These are phyloP conservation scores for Tortrix viridana DNA, from an alignment of 2,888 invertebrate species.

Conservation along the genomic window DNA sequence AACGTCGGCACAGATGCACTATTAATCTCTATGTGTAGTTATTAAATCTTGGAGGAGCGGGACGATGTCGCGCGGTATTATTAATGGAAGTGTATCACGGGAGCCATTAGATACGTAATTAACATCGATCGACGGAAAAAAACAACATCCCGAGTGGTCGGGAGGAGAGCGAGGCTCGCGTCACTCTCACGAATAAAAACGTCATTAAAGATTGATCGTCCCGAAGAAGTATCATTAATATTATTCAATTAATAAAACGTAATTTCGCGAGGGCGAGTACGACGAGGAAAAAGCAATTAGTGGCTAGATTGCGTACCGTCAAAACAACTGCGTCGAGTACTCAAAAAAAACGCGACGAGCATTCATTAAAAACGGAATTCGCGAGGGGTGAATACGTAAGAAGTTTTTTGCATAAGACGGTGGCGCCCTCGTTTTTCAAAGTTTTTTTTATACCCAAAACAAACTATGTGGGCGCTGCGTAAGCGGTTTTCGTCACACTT, in stretches of 20 bases:
- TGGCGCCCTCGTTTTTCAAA: constrained; percentile 75
- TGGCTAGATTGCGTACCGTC: constrained; percentile 84
- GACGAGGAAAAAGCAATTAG: constrained; percentile 83
- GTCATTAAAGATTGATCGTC: constrained; percentile 82
- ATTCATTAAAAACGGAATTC: constrained; percentile 81
- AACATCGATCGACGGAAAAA: constrained; percentile 75
- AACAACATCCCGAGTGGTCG: constrained; percentile 61
- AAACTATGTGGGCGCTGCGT: constrained; percentile 81
- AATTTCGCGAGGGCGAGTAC: constrained; percentile 80
- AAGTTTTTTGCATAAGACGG: constrained; percentile 83
- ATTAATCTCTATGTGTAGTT: constrained; percentile 79
- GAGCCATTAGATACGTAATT: constrained; percentile 83
- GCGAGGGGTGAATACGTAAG: constrained; percentile 84
- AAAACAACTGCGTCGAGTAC: constrained; percentile 81
- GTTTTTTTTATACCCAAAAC: constrained; percentile 71
- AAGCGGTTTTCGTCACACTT: constrained; percentile 83
- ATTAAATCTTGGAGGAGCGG: constrained; percentile 77
- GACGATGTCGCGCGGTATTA: constrained; percentile 75
- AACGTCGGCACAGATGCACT: constrained; percentile 73
- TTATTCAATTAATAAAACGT: constrained; percentile 84
- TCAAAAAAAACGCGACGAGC: constrained; percentile 74
- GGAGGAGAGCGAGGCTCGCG: constrained; percentile 64
- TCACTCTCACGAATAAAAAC: constrained; percentile 80
- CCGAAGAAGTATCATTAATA: constrained; percentile 82
- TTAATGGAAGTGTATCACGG: constrained; percentile 84